Evolutionary conservation across 2,113 vertebrate species (phyloP), one percentile per base, ranked within the genome.

Genomic region (Ammodytes dubius): DNA sequence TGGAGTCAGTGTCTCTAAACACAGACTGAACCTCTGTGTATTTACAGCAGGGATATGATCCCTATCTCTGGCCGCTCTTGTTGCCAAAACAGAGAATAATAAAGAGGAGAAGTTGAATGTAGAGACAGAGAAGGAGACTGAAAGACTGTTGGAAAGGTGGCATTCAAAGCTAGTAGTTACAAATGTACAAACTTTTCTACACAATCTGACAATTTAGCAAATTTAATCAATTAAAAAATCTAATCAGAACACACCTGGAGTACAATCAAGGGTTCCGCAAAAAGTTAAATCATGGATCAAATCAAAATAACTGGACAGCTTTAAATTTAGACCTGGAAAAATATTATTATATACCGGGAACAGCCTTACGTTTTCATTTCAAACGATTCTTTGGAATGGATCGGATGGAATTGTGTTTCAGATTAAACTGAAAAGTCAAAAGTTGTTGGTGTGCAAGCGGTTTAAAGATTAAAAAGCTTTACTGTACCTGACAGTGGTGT

Each of bases 401-500:
- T n/a, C n/a, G n/a, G n/a, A n/a, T n/a, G 27, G 27, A 27, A 27
- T 27, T 27, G 1, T 27, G 27, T 1, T 27, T 27, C 27, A 27
- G 27, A 27, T 27, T 2, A 27, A 27, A 27, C 27, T 1, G 27
- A 27, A 27, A 27, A 27, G 27, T 27, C 27, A 27, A 27, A 27
- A 27, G 27, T n/a, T n/a, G n/a, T n/a, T n/a, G n/a, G n/a, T n/a
- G n/a, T n/a, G n/a, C n/a, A n/a, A n/a, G n/a, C n/a, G n/a, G n/a
- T n/a, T n/a, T n/a, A n/a, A n/a, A 58, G 57, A 39, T 35, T 13
- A 37, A 58, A 58, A 6, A 58, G 27, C 39, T 4, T 45, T 13
- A 2, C 14, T 17, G 50, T 86, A 96, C 95, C 93, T 91, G 95
- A 96, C 58, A 94, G 83, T 0, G 94, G 94, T 9, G 78, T 74